These are phyloP conservation scores for Tachystola acroxantha DNA, from an alignment of 2,888 invertebrate genomes.

Conservation along the genomic window DNA sequence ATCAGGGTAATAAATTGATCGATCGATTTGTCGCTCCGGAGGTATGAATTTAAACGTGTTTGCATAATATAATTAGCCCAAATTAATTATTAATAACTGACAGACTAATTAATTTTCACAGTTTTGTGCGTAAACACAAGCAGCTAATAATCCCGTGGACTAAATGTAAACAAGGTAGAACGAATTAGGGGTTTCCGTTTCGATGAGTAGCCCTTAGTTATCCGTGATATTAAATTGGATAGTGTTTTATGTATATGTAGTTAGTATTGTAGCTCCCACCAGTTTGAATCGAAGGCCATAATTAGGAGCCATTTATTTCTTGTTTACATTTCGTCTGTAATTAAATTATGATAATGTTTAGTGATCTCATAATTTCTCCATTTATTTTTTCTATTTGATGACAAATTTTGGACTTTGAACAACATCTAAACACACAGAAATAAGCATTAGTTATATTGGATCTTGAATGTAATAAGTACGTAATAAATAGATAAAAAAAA, in stretches of 20 bases:
- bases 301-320: conserved; percentile 35
- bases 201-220: conserved; percentile 10
- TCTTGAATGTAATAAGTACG: neutral
- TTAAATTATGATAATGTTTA: conserved; percentile 40
- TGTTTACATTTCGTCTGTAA: conserved; percentile 66
- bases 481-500: conserved; percentile 1
- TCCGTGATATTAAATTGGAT: conserved; percentile 5
- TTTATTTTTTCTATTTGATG: conserved; percentile 43
- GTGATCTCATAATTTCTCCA: conserved; percentile 66
- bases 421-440: conserved; percentile 10
- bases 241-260: conserved; percentile 16
- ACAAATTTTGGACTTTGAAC: conserved; percentile 21
- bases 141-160: conserved; percentile 34
- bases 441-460: conserved; percentile 13
- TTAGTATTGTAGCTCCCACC: conserved; percentile 30
- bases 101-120: neutral
- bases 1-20: conserved; percentile 39
- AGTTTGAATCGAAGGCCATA: conserved; percentile 40
- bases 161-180: conserved; percentile 62
- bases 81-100: neutral
- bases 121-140: conserved; percentile 43
- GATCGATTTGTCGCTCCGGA: conserved; percentile 48
- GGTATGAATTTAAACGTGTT: conserved; percentile 26
- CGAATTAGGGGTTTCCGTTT: conserved; percentile 14
- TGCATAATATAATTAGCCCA: conserved; percentile 19